Evolutionary conservation across 2,888 invertebrate species (phyloP).

Genomic region (Tinea trinotella): DNA sequence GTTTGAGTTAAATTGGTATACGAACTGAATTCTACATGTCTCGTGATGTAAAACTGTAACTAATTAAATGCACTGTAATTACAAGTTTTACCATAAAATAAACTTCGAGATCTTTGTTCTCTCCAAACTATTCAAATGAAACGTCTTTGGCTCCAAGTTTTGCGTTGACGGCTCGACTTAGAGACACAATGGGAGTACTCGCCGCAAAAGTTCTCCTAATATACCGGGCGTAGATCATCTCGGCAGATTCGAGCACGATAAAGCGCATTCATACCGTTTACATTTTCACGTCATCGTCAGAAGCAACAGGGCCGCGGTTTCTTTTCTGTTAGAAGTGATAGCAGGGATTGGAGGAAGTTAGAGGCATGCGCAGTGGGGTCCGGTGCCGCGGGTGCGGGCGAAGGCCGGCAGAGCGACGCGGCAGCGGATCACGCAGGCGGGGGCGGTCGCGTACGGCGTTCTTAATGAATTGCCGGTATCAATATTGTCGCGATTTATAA

Average conservation of each 20-base stretch:
- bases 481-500: background rate
- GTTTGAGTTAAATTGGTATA: no score
- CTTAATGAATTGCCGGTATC: slow-evolving; percentile 5
- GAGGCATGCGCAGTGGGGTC: slow-evolving; percentile 41
- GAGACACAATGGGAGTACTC: slow-evolving; percentile 34
- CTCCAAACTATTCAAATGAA: slow-evolving; percentile 24
- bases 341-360: slow-evolving; percentile 49
- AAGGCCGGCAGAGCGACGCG: slow-evolving; percentile 14
- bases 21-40: no score
- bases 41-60: background rate
- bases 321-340: slow-evolving; percentile 31
- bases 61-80: background rate
- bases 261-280: slow-evolving; percentile 65
- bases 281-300: slow-evolving; percentile 61
- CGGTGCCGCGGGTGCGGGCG: slow-evolving; percentile 1
- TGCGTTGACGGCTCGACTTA: slow-evolving; percentile 30
- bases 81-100: slow-evolving; percentile 3
- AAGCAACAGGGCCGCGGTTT: slow-evolving; percentile 62
- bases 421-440: slow-evolving; percentile 6
- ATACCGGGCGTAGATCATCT: slow-evolving; percentile 47
- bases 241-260: slow-evolving; percentile 54
- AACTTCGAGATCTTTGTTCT: slow-evolving; percentile 19
- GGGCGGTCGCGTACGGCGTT: slow-evolving; percentile 3
- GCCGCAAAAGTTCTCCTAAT: slow-evolving; percentile 43
- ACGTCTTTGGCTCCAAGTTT: slow-evolving; percentile 25